These are phyloP conservation scores for Drosophila novamexicana DNA, from an alignment of 1,140 invertebrate species.

Conservation along the genomic window DNA sequence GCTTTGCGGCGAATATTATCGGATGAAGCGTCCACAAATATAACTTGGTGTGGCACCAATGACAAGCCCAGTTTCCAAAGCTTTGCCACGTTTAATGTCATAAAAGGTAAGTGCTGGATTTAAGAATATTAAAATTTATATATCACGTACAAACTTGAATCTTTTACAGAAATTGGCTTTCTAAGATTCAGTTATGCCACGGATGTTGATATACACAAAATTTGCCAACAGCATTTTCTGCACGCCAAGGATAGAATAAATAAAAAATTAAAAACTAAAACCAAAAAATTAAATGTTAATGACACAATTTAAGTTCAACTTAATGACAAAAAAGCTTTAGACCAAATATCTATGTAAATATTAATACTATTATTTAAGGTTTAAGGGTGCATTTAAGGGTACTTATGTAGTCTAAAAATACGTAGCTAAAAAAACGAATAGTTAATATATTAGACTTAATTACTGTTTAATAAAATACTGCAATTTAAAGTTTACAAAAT, in stretches of 20 bases:
- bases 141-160: background rate
- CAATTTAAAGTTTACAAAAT: too few species aligned
- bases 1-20: background rate
- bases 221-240: conserved; percentile 1
- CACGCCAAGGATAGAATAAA: background rate
- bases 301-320: background rate
- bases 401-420: too few species aligned
- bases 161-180: background rate
- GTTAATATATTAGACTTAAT: too few species aligned
- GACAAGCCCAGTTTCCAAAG: background rate
- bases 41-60: background rate
- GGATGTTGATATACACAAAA: background rate
- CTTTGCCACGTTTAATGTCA: background rate
- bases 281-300: background rate
- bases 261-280: conserved; percentile 1
- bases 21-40: background rate
- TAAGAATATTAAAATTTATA: background rate
- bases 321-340: background rate
- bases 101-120: background rate
- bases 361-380: background rate
- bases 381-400: too few species aligned
- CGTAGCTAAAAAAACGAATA: too few species aligned
- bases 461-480: too few species aligned
- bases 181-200: background rate
- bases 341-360: background rate